Base-by-base conservation (phyloP, 2,113 vertebrate species). In the Psettodes erumei region DNA sequence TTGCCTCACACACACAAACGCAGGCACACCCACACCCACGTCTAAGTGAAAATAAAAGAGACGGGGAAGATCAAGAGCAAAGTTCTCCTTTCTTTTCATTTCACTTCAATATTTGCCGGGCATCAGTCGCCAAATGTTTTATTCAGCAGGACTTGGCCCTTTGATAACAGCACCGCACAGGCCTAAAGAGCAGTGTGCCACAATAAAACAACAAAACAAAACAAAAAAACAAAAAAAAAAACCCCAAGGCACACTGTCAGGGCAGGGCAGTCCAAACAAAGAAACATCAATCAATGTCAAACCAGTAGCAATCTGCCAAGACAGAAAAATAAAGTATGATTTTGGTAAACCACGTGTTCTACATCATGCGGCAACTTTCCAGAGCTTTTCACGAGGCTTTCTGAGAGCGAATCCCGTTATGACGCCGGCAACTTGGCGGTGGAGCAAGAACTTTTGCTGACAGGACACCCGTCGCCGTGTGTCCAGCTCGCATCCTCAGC, bases 91-190 rank as follows among this genome's bases (percentile, higher is more conserved):
- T 80, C 43, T 80, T 42, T 65, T 68, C 12, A 42, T 42, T 71
- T 35, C 40, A 60, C 51, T 73, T 55, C 28, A 54, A 51, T 68
- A 66, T 85, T 84, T 84, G 61, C 60, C 42, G 60, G 82, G 55
- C 66, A 82, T 91, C 71, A 85, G 69, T 67, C 58, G 71, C 69
- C 67, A 79, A 70, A 85, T 92, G 78, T 90, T 91, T 91, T 84
- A 89, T 90, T 90, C 81, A 87, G 56, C 59, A 83, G 60, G 76
- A 54, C 77, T 75, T 73, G 69, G 68, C 54, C 66, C 65, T 85
- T 73, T 85, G 82, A 78, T 82, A 72, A 79, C 47, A 47, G 63
- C 19, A 30, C 55, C 51, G 37, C 60, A 64, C 51, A 76, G 47
- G 19, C 48, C 66, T 58, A 19, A 59, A 78, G 59, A 81, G 63